Base-by-base conservation (phyloP, 1,140 invertebrate genomes). In the Leptopilina clavipes region DNA sequence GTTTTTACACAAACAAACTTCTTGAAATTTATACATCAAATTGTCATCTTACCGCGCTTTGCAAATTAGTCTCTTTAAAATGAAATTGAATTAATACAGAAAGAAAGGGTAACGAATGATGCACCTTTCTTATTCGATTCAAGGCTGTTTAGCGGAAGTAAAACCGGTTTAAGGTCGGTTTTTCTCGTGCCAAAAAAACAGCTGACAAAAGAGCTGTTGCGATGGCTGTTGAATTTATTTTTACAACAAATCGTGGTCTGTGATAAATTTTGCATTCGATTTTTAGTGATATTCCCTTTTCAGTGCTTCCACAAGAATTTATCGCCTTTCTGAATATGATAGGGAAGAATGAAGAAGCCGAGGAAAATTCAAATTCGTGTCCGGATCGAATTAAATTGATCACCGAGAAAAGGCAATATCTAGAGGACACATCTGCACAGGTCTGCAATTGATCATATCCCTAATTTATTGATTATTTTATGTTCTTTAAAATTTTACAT, bases 331-430 rank as follows among this genome's bases (percentile, higher is more conserved):
- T 72, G 73, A 83, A 83, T 74, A 87, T 87, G 86, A 86, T 86
- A 77, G 85, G 78, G 52, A 88, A 83, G 37, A 85, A 85, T 81
- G 79, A 82, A 71, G 78, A 85, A 19, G 70, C 48, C 31, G 73
- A 79, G 22, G 76, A 83, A 10, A 79, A 18, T 48, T 79, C 83
- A 25, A 79, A 80, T 18, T 25, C 56, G 11, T 85, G 81, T 80
- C 81, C 82, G 17, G 83, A 82, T n/a, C 74, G 83, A 43, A 86
- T 86, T 54, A 86, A 85, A 80, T 31, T 87, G 40, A 89, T 90
- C 48, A 76, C 86, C 17, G 81, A 88, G 10, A 89, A 89, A 73
- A 86, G 81, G 48, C 85, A 79, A 52, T 74, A 84, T 43, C 81
- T 90, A 19, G 87, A 90, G 1, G 76, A 86, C 54, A 80, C 79